Base-by-base conservation (phyloP, 2,888 invertebrate species). In the Saturnia japonica region DNA sequence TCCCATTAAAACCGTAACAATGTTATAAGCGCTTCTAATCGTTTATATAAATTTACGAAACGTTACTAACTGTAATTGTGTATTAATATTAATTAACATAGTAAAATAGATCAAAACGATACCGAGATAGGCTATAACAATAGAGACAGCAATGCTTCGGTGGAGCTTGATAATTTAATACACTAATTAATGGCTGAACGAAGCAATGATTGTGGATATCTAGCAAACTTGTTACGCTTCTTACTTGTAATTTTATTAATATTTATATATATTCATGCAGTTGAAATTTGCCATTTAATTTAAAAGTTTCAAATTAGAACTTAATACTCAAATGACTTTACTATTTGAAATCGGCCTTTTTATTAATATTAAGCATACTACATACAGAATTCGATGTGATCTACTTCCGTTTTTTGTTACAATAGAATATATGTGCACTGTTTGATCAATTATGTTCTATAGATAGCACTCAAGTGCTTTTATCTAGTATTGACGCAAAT, bases 141-240 rank as follows among this genome's bases (percentile, higher is more conserved):
- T 40, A 40, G 40, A 64, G 40, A 40, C 40, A 40, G 40, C 9
- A 64, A 64, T 11, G 64, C n/a, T 40, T 64, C 40, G 9, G 64
- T 64, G 40, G n/a, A 40, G n/a, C n/a, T n/a, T n/a, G 40, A 16
- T 64, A 64, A 64, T 64, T 62, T 19, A 64, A 64, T 40, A 40
- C 19, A 64, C 40, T 64, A 64, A 64, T 64, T 64, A 64, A 64
- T 40, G n/a, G 64, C 40, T 40, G 22, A 40, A 19, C 64, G 19
- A 34, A 40, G n/a, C 2, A 64, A 40, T 60, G 40, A n/a, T 64
- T 6, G 64, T 40, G 40, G n/a, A 40, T 64, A 64, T 40, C 64
- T 34, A 62, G 34, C 62, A 62, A 62, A 22, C 28, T 64, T 22
- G 19, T 40, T n/a, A 40, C 34, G 40, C 34, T 51, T 42, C 8